Conservation (phyloP, 2,888 invertebrate genomes). For the Aleiodes leptofemur region DNA sequence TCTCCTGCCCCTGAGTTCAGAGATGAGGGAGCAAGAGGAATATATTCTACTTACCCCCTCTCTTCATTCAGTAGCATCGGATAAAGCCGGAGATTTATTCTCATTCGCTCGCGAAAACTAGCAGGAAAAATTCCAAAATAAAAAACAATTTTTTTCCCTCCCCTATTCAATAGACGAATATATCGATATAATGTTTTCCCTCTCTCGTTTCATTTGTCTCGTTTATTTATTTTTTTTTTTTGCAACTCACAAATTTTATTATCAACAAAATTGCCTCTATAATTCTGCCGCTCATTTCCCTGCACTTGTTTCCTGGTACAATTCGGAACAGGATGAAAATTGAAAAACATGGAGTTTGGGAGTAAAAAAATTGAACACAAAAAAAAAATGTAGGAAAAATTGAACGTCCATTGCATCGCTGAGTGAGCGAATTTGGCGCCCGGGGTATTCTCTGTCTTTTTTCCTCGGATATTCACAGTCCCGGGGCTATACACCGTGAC, state of each 20-base stretch:
- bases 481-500: conserved; percentile 27
- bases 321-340: conserved; percentile 38
- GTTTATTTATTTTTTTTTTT: neutral
- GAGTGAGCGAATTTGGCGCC: conserved; percentile 33
- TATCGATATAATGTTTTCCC: conserved; percentile 8
- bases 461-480: neutral
- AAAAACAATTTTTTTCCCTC: neutral
- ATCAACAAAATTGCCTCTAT: conserved; percentile 25
- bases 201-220: neutral
- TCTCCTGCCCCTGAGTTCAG: conserved; percentile 8
- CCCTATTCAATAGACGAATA: neutral
- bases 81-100: conserved; percentile 38
- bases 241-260: conserved; percentile 14
- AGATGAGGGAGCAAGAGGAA: conserved; percentile 1
- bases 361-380: conserved; percentile 19
- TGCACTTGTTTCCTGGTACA: conserved; percentile 34
- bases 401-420: conserved; percentile 38
- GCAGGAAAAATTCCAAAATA: neutral
- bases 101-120: conserved; percentile 17
- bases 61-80: conserved; percentile 48
- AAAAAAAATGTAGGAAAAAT: conserved; percentile 36
- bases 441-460: conserved; percentile 9
- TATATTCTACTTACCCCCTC: conserved; percentile 34
- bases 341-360: conserved; percentile 20
- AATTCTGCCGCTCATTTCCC: conserved; percentile 27